Evolutionary conservation across 2,888 invertebrate species (phyloP).

Genomic region (Athalia circularis): DNA sequence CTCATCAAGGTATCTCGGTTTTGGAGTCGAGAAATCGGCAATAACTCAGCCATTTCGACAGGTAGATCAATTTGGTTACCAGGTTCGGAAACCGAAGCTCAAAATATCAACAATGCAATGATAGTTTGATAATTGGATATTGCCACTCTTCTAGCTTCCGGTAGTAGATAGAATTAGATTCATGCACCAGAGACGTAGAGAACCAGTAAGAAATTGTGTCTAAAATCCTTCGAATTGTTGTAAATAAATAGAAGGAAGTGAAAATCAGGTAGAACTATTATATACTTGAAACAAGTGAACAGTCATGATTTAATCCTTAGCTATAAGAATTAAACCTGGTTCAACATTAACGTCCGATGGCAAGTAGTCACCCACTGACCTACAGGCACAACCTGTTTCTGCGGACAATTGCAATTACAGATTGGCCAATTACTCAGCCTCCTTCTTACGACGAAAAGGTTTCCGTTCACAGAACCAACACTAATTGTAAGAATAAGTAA

Average conservation of each 20-base stretch:
- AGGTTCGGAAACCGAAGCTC: no score
- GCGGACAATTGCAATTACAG: constrained; percentile 37
- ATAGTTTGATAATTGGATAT: no score
- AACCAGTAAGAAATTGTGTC: no score
- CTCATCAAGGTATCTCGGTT: no score
- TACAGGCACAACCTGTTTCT: constrained; percentile 33
- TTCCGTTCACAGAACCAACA: constrained; percentile 1
- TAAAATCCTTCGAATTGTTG: no score
- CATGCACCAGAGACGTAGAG: no score
- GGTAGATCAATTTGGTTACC: no score
- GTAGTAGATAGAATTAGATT: no score
- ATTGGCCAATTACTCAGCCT: constrained; percentile 33
- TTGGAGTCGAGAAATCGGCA: no score
- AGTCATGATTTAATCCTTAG: not conserved
- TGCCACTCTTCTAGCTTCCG: no score
- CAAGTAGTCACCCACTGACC: constrained; percentile 39
- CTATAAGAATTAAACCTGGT: constrained; percentile 23
- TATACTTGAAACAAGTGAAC: not conserved
- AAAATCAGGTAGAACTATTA: not conserved
- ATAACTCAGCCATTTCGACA: no score
- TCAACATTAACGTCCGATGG: constrained; percentile 4
- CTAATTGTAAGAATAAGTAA: not conserved
- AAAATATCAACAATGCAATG: no score
- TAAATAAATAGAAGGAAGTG: not conserved
- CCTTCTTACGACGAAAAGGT: not conserved